Conservation (phyloP, 2,113 vertebrate species). For the Peromyscus maniculatus region DNA sequence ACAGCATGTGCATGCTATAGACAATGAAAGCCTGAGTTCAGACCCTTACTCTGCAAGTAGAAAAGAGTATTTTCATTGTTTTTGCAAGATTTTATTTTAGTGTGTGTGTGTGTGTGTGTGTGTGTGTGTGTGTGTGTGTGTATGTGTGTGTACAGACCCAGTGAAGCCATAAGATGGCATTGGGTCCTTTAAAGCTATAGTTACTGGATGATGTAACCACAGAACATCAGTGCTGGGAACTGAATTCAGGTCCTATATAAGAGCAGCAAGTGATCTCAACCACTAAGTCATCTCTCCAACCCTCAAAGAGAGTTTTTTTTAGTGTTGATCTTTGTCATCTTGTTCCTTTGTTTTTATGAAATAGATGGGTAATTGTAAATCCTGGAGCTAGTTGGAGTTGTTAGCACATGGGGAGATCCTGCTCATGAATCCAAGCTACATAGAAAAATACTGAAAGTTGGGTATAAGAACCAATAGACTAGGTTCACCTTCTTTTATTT, state of each 20-base stretch:
- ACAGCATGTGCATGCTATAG: background rate
- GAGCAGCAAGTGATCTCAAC: background rate
- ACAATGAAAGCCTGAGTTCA: background rate
- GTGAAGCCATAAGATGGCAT: background rate
- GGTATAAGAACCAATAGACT: background rate
- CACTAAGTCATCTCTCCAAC: background rate
- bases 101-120: background rate
- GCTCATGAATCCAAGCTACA: background rate
- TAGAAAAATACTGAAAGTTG: background rate
- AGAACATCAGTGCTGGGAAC: background rate
- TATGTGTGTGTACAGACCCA: background rate
- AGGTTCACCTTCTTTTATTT: background rate
- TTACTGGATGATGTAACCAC: background rate
- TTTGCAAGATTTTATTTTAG: background rate
- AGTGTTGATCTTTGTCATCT: background rate
- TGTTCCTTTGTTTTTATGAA: background rate
- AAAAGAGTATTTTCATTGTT: background rate
- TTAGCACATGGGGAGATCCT: background rate
- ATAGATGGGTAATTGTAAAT: background rate
- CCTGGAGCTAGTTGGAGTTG: background rate
- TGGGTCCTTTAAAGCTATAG: background rate
- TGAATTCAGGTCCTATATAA: background rate
- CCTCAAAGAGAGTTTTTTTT: background rate
- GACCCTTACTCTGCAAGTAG: background rate
- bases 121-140: background rate